Evolutionary conservation across 2,113 vertebrate genomes (phyloP).

Genomic region (Hemiscyllium ocellatum): DNA sequence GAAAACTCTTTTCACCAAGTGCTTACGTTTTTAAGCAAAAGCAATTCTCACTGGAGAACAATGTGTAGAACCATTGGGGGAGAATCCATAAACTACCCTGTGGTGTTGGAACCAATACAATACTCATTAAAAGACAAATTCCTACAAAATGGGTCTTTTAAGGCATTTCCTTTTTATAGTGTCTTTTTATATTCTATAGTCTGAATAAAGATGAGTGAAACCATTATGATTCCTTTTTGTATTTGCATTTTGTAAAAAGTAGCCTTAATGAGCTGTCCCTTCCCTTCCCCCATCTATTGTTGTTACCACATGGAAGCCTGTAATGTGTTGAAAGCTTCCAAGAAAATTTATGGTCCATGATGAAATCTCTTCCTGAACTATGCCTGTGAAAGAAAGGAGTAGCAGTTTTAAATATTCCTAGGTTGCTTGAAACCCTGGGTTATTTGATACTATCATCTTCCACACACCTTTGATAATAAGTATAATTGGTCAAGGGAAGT

Average conservation of each 20-base stretch:
- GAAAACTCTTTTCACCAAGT: slow-evolving; percentile 5
- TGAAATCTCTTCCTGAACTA: slow-evolving; percentile 55
- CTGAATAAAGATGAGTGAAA: slow-evolving; percentile 61
- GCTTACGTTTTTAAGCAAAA: not conserved
- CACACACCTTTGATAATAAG: not conserved
- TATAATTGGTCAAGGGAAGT: not conserved
- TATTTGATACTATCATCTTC: not conserved
- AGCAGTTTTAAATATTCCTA: slow-evolving; percentile 44
- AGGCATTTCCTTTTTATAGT: slow-evolving; percentile 58
- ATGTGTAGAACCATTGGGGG: not conserved
- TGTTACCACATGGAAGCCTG: slow-evolving; percentile 53
- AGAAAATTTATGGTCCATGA: slow-evolving; percentile 58
- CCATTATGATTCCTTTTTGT: slow-evolving; percentile 58
- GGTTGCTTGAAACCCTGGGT: slow-evolving; percentile 41
- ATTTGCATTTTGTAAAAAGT: slow-evolving; percentile 62
- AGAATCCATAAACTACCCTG: slow-evolving; percentile 9
- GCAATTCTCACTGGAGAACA: not conserved
- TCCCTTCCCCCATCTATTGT: slow-evolving; percentile 52
- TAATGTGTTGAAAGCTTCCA: slow-evolving; percentile 59
- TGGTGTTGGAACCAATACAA: slow-evolving; percentile 23
- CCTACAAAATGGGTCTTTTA: slow-evolving; percentile 18
- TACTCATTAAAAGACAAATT: not conserved
- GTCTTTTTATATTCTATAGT: slow-evolving; percentile 60
- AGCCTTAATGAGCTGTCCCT: slow-evolving; percentile 65
- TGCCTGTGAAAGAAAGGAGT: slow-evolving; percentile 48